Conservation (phyloP, 2,797 vertebrate genomes). For the Arrhamphus sclerolepis region DNA sequence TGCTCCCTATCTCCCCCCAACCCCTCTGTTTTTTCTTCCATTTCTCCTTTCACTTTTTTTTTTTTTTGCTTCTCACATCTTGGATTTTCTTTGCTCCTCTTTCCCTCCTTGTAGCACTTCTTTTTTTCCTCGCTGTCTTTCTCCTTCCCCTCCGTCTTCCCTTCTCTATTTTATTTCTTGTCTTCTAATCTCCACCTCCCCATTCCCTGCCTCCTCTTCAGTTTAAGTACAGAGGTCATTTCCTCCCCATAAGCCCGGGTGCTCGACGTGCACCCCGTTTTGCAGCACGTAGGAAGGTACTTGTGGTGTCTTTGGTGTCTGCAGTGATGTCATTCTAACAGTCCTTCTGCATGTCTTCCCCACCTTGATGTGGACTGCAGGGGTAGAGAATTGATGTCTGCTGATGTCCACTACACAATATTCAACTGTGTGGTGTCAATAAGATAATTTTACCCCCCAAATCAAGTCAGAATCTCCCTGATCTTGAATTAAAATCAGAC, state of each 20-base stretch:
- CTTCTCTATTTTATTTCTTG: slow-evolving; percentile 6
- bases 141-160: slow-evolving; percentile 17
- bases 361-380: slow-evolving; percentile 25
- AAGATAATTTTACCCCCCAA: too few species aligned
- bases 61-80: slow-evolving; percentile 1
- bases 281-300: slow-evolving; percentile 82
- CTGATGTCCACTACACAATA: too few species aligned
- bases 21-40: neutral
- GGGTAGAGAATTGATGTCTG: slow-evolving; percentile 20
- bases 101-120: slow-evolving; percentile 49
- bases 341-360: slow-evolving; percentile 12
- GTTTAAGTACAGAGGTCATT: slow-evolving; percentile 85
- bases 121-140: slow-evolving; percentile 21
- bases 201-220: slow-evolving; percentile 60
- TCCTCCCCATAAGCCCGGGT: slow-evolving; percentile 82
- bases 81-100: neutral
- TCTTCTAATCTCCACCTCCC: slow-evolving; percentile 28
- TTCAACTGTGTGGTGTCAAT: too few species aligned
- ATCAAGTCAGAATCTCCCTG: too few species aligned
- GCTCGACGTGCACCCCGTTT: slow-evolving; percentile 80
- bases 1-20: slow-evolving; percentile 28
- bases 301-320: slow-evolving; percentile 62
- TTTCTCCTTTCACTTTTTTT: neutral
- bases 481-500: too few species aligned
- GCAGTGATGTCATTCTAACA: slow-evolving; percentile 66